Percentiles rank a stretch among this genome's conserved stretches.
These are phyloP conservation scores for Manis javanica DNA, from an alignment of 2,797 vertebrate genomes.

Conservation along the genomic window DNA sequence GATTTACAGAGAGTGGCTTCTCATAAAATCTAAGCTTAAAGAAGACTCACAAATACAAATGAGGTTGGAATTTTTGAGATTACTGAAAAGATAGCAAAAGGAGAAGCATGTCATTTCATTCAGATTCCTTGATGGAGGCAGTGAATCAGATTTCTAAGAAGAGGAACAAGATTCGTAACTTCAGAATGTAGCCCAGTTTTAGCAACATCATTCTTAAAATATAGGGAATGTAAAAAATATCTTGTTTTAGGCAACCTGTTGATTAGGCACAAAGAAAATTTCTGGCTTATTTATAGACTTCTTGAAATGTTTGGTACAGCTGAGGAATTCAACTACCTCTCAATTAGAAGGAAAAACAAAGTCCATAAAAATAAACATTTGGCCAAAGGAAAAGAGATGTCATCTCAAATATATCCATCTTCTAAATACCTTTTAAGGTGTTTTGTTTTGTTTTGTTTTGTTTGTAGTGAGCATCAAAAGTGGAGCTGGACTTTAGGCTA, in stretches of 20 bases:
- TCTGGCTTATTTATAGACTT: conserved; percentile 72
- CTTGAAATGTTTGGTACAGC: conserved; percentile 45
- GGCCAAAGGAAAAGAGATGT: not conserved
- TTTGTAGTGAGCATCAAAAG: not conserved
- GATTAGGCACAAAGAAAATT: conserved; percentile 70
- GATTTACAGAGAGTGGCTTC: not conserved
- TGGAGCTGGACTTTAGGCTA: not conserved
- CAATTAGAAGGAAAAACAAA: conserved; percentile 69
- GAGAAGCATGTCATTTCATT: conserved; percentile 29
- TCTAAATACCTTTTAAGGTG: not conserved
- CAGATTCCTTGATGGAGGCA: conserved; percentile 66
- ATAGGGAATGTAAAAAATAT: conserved; percentile 58
- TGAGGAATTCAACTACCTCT: conserved; percentile 62
- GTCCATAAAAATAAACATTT: conserved; percentile 66
- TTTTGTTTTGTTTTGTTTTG: conserved; percentile 14
- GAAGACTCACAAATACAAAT: not conserved
- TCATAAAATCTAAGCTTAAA: not conserved
- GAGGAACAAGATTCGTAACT: conserved; percentile 59
- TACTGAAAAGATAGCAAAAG: not conserved
- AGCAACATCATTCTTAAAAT: conserved; percentile 71
- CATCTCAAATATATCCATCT: not conserved
- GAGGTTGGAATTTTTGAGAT: not conserved
- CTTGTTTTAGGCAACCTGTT: conserved; percentile 68
- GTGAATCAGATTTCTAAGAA: conserved; percentile 69
- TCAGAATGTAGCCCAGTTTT: conserved; percentile 49